A percentile compares a stretch with the other conserved stretches of the same genome.
These are phyloP conservation scores for Balearica regulorum DNA, from an alignment of 2,797 vertebrate genomes.

Conservation along the genomic window DNA sequence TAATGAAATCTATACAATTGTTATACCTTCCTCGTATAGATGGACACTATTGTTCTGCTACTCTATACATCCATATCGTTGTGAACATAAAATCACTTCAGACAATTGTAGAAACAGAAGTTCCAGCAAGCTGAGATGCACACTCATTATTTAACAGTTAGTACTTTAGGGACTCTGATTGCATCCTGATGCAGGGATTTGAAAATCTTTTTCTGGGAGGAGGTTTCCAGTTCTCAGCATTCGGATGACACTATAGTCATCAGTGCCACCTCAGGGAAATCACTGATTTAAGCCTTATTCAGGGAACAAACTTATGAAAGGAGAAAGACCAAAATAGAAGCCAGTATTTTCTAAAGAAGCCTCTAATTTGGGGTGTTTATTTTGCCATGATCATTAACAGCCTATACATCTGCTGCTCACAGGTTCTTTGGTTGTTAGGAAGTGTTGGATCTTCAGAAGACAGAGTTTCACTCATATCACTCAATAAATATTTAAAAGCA, in stretches of 20 bases:
- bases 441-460: neutral
- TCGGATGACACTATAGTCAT: rapidly evolving
- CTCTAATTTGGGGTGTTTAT: neutral
- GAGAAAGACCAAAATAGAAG: neutral
- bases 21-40: neutral
- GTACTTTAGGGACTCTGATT: neutral
- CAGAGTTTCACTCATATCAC: neutral
- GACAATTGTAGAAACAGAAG: neutral
- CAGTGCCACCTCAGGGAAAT: neutral
- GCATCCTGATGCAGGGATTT: neutral
- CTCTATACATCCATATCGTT: neutral
- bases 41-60: neutral
- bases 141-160: neutral
- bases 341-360: neutral
- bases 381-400: neutral
- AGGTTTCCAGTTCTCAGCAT: neutral
- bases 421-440: neutral
- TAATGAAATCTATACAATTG: neutral
- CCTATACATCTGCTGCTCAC: neutral
- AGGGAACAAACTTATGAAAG: neutral
- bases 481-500: neutral
- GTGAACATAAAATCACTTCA: neutral
- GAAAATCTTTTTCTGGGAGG: neutral
- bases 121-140: neutral
- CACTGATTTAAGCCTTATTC: neutral